Evolutionary conservation across 1,140 invertebrate species (phyloP), one percentile per base, ranked within the genome.

Genomic region (Brachionus angularis): DNA sequence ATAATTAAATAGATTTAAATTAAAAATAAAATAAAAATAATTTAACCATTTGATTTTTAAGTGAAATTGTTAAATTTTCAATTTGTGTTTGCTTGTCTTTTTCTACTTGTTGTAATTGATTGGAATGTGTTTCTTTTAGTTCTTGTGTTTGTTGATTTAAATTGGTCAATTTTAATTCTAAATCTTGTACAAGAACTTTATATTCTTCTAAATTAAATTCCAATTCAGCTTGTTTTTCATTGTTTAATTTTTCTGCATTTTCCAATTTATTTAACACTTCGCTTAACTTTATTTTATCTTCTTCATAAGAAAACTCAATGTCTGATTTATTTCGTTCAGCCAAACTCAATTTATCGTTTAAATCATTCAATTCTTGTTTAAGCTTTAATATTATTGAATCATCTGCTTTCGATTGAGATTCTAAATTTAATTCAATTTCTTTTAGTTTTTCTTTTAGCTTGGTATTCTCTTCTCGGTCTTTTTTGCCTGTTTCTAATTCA

Each of bases 401-500:
- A 0, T 47, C 25, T 47, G 64, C 3, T 74, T 23, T 53, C 61
- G 34, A 25, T 73, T 71, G 3, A 36, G 36, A n/a, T 21, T 14
- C 33, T 39, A 34, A 49, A 31, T 85, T 83, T 61, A 75, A 75
- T 77, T 86, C 85, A 0, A 84, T 74, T 36, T 80, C 23, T 8
- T 10, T 34, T 14, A 67, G 14, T 34, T 67, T 25, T 25, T 46
- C 62, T 50, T 47, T 67, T 46, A 67, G 4, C 36, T 67, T 46
- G 5, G 12, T 10, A 31, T 10, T n/a, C 4, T 67, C 78, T 74
- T 84, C 81, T 7, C 79, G 73, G 72, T 81, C 78, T 64, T 82
- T 79, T 34, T 79, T 75, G 74, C 85, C 84, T 49, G 82, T 79
- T 2, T 76, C 73, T 5, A 86, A 74, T 69, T 80, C 73, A 52